Base-by-base conservation (phyloP, 2,113 vertebrate genomes). In the Cephalopterus ornatus region DNA sequence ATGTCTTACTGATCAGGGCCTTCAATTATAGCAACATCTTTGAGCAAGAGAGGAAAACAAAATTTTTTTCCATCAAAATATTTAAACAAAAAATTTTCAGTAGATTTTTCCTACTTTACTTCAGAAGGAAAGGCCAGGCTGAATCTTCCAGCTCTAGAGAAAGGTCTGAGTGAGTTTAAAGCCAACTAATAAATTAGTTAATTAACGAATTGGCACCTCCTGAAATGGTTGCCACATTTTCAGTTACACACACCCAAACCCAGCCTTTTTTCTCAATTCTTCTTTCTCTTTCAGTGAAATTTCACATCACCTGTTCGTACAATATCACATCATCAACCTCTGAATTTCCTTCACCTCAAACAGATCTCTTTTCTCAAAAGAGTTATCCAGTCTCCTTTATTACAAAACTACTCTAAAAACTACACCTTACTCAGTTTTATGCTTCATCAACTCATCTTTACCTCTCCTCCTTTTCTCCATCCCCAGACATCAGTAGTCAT, bases 161-260 rank as follows among this genome's bases (percentile, higher is more conserved):
- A 94, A 85, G 37, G 49, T 67, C 76, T 85, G 49, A 65, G 32
- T 53, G 78, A 91, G n/a, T 85, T 89, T 94, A 85, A 89, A 94
- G 80, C 70, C 44, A 96, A 65, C 42, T 65, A 87, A 78, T 67
- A 84, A 81, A 89, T 67, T 27, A 78, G 52, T 68, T 93, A 95
- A 79, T 95, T 91, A 92, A 92, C 75, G 2, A 88, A 94, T 37
- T 95, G 70, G 73, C 87, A 95, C 32, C 53, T 89, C 42, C 58
- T 76, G 77, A 91, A 91, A 87, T 68, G 49, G 41, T 37, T 85
- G 47, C 80, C 74, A 75, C 41, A 78, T 78, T 95, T 92, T 94
- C 76, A 85, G 70, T 77, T 87, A 81, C 21, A 27, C 52, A 55
- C 20, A 56, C 84, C 52, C 85, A 95, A 89, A 82, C 14, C n/a